Evolutionary conservation across 1,140 invertebrate species (phyloP), one percentile per base, ranked within the genome.

Genomic region (Littorina saxatilis): DNA sequence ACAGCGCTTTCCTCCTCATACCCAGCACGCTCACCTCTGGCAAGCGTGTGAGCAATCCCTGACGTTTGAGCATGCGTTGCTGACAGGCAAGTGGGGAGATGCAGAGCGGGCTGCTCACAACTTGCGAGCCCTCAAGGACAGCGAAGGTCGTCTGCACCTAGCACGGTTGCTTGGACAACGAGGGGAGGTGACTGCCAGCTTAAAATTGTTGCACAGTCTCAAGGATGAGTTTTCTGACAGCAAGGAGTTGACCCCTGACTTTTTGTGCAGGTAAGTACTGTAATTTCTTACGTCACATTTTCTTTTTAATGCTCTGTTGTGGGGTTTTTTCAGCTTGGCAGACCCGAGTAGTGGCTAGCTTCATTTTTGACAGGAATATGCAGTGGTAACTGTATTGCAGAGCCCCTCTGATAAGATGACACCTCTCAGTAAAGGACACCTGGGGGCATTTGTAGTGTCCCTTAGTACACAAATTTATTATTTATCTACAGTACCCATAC

Each of bases 91-190:
- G 84, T 96, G 96, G 95, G 94, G 94, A 39, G 95, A 96, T 80
- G 96, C 96, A 0, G 94, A 96, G 82, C 93, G 94, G 72, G 95
- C 95, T 73, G 96, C 96, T 68, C 92, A 93, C 72, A 95, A 96
- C 90, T 93, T 98, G 37, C 94, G 95, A 72, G 94, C 96, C 15
- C 92, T 96, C 7, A 95, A 88, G 83, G 82, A 87, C 79, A 70
- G 83, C 29, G 90, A 91, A 76, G 84, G 88, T 17, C 82, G 86
- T 37, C 72, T 91, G 11, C 86, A 88, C 87, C 90, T 83, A 27
- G 79, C 87, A 29, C 84, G 90, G 23, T 83, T 92, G 73, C 82
- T 90, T 37, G 85, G 89, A 72, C 87, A 91, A 50, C 88, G 87
- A 85, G 92, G 91, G 11, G 88, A 92, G 68, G 82, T 89, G 40